A percentile compares a stretch with the other conserved stretches of the same genome.
These are phyloP conservation scores for Listrodromus nycthemerus DNA, from an alignment of 2,888 invertebrate species.

Conservation along the genomic window DNA sequence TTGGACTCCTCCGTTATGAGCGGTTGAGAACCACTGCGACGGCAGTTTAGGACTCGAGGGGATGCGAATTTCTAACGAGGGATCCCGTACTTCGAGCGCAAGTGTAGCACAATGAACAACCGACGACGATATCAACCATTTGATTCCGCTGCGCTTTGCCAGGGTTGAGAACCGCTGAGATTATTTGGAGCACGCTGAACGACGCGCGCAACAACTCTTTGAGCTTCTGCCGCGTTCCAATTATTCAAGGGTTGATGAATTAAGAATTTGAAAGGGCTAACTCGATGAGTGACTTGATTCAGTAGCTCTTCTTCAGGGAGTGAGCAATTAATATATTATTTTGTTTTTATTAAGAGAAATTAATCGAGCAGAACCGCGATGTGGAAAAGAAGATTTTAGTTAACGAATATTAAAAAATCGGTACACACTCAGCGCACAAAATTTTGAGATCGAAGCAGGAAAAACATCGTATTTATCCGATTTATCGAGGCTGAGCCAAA, in stretches of 20 bases:
- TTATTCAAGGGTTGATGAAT: constrained; percentile 1
- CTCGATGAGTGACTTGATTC: background rate
- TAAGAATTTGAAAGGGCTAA: background rate
- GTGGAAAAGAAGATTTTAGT: too few species aligned
- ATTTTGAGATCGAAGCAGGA: too few species aligned
- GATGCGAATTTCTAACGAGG: constrained; percentile 41
- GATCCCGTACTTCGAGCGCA: constrained; percentile 22
- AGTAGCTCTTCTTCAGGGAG: background rate
- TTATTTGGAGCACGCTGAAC: constrained; percentile 74
- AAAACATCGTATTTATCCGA: too few species aligned
- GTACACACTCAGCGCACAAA: too few species aligned
- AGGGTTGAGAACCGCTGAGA: constrained; percentile 71
- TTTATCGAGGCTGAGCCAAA: too few species aligned
- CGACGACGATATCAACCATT: background rate
- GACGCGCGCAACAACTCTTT: constrained; percentile 68
- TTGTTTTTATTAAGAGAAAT: too few species aligned
- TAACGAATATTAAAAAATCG: too few species aligned
- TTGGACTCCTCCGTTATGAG: background rate
- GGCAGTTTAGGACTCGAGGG: background rate
- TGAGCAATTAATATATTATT: background rate
- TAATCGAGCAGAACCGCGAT: too few species aligned
- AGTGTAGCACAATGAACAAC: background rate
- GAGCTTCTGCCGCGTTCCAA: constrained; percentile 5
- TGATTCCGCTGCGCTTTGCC: background rate
- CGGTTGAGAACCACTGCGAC: constrained; percentile 19